Conservation (phyloP, 2,888 invertebrate species). For the Notodonta dromedarius region DNA sequence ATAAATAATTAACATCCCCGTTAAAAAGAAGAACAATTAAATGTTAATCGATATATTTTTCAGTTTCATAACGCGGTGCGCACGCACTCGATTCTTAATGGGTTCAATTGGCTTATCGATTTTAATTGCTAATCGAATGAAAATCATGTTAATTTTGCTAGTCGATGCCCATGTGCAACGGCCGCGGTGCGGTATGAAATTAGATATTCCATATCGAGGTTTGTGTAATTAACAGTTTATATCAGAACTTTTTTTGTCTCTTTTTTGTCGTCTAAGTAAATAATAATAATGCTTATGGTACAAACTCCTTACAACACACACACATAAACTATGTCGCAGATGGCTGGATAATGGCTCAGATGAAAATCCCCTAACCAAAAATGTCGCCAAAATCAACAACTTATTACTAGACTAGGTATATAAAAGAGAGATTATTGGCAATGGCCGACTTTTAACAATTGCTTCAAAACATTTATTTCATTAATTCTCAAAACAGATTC, state of each 20-base stretch:
- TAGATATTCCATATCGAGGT: not conserved
- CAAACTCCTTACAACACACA: too few relatives aligned
- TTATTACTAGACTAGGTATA: too few relatives aligned
- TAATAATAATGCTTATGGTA: too few relatives aligned
- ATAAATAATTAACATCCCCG: not conserved
- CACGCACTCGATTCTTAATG: not conserved
- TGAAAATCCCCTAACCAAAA: too few relatives aligned
- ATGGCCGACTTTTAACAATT: too few relatives aligned
- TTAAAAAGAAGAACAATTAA: not conserved
- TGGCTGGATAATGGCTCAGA: too few relatives aligned
- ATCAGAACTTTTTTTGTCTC: too few relatives aligned
- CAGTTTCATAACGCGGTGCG: not conserved
- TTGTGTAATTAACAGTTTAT: too few relatives aligned
- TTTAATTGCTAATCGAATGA: conserved; percentile 19
- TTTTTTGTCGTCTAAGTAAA: too few relatives aligned
- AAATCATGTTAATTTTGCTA: conserved; percentile 15
- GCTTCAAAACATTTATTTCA: not conserved
- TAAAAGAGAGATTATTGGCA: too few relatives aligned
- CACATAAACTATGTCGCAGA: too few relatives aligned
- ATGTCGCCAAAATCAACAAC: too few relatives aligned
- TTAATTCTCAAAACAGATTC: not conserved
- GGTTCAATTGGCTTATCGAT: conserved; percentile 6
- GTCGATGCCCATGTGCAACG: conserved; percentile 11
- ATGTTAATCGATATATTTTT: not conserved
- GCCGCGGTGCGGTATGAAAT: not conserved